These are phyloP conservation scores for Spinus olivaceus DNA, from an alignment of 2,797 vertebrate species.

Conservation along the genomic window DNA sequence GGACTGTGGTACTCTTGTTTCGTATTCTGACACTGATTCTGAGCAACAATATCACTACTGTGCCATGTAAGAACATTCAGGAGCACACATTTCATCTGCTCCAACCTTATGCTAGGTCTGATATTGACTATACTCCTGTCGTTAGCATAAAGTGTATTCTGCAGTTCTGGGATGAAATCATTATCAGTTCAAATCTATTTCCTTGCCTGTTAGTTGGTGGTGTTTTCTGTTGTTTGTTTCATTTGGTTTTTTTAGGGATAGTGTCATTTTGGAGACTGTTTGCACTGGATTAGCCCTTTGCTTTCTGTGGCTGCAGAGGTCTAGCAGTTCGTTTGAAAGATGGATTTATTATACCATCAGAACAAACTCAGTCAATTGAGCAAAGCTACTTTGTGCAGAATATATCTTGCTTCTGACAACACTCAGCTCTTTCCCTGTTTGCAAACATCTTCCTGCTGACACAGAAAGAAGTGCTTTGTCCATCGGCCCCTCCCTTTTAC, in stretches of 20 bases:
- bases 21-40: neutral
- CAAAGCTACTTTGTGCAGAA: neutral
- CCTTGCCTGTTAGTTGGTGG: neutral
- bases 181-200: neutral
- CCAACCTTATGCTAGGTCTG: neutral
- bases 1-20: neutral
- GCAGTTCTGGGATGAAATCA: neutral
- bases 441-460: neutral
- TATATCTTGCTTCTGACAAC: neutral
- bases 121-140: neutral
- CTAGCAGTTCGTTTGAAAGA: neutral
- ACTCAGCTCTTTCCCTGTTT: neutral
- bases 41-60: neutral
- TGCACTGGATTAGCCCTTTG: neutral
- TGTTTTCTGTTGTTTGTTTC: neutral
- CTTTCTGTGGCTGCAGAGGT: neutral
- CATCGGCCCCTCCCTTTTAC: neutral
- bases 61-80: neutral
- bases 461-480: neutral
- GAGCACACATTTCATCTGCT: neutral
- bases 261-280: neutral
- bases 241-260: neutral
- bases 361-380: neutral
- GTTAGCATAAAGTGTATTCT: neutral
- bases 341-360: neutral